Evolutionary conservation across 2,888 invertebrate species (phyloP).

Genomic region (Torymus tubicola): DNA sequence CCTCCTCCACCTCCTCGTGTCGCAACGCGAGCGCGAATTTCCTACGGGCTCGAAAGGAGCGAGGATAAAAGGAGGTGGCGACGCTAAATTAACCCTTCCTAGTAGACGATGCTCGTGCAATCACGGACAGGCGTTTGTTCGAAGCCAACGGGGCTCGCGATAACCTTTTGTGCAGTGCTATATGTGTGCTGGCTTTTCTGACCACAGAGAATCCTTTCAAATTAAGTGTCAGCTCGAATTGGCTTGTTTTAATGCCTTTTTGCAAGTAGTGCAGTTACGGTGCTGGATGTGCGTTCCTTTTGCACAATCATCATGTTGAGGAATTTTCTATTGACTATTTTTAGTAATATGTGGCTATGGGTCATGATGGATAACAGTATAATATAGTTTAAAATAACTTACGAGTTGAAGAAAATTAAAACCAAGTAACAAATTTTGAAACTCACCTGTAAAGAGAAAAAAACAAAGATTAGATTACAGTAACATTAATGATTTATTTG

Average conservation of each 20-base stretch:
- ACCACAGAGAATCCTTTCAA: too few relatives aligned
- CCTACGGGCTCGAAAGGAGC: conserved; percentile 10
- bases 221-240: too few relatives aligned
- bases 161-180: background rate
- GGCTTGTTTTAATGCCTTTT: too few relatives aligned
- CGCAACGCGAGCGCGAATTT: conserved; percentile 33
- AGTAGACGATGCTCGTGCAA: background rate
- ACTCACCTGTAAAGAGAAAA: conserved; percentile 46
- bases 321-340: too few relatives aligned
- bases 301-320: too few relatives aligned
- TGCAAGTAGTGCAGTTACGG: too few relatives aligned
- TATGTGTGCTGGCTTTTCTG: too few relatives aligned
- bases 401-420: background rate
- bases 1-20: background rate
- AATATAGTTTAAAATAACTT: background rate
- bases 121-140: too few relatives aligned
- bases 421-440: background rate
- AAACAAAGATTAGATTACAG: background rate
- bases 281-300: too few relatives aligned
- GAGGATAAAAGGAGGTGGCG: background rate
- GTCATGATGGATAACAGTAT: too few relatives aligned
- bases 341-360: too few relatives aligned
- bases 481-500: too few relatives aligned
- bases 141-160: background rate
- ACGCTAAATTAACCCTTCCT: conserved; percentile 24